phyloP scores from a whole-genome alignment of 2,888 invertebrate genomes.

The Aphelenchoides bicaudatus region DNA sequence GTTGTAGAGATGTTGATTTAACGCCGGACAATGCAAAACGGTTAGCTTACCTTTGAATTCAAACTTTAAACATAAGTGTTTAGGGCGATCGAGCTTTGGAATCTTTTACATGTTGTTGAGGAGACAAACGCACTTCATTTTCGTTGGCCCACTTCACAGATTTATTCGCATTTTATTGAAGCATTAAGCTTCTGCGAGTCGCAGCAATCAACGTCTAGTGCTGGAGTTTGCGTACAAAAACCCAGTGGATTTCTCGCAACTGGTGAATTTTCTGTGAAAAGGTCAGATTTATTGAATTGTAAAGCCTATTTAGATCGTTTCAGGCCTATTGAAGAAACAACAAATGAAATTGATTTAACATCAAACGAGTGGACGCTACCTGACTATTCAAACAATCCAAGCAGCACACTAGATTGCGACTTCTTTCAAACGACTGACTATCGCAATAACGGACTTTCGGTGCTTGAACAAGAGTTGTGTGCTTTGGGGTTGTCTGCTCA shows the following conservation, averaged over 20 bases:
- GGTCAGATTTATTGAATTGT: no score
- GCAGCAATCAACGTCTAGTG: not conserved
- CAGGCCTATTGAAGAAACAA: no score
- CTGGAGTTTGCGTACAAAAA: not conserved
- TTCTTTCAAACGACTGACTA: not conserved
- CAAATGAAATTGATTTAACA: no score
- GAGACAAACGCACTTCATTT: conserved; percentile 48
- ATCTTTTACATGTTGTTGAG: conserved; percentile 43
- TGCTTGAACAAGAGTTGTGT: conserved; percentile 11
- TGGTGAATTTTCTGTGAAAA: conserved; percentile 10
- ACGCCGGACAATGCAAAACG: not conserved
- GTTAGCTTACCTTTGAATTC: not conserved
- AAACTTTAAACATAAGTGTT: conserved; percentile 7
- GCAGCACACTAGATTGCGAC: conserved; percentile 1
- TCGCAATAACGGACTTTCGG: not conserved
- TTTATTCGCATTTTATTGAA: conserved; percentile 22
- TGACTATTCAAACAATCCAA: no score
- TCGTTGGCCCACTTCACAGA: conserved; percentile 40
- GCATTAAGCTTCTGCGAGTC: not conserved
- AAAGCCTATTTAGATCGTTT: no score
- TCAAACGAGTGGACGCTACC: no score
- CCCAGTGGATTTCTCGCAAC: not conserved
- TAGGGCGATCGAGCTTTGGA: conserved; percentile 39
- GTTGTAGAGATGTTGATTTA: no score
- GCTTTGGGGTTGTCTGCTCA: conserved; percentile 3